Conservation (phyloP, 2,113 vertebrate species). For the Caranx ignobilis region DNA sequence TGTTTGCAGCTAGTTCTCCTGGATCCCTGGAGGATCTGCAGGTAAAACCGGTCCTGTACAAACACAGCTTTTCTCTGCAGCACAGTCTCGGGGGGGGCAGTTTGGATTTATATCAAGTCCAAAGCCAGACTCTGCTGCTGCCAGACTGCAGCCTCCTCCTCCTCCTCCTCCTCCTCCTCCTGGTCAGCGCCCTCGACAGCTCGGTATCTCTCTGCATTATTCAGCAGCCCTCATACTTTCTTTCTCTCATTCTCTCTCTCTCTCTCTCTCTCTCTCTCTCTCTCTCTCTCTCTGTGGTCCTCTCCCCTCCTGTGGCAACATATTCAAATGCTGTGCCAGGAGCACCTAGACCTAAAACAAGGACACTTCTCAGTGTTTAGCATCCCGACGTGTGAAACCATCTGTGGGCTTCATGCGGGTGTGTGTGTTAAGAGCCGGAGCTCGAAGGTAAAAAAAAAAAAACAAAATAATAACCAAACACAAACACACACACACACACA, state of each 20-base stretch:
- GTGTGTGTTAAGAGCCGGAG: neutral
- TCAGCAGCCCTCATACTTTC: conserved; percentile 43
- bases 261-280: neutral
- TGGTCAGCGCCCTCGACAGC: conserved; percentile 45
- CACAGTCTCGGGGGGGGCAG: neutral
- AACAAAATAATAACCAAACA: too few species aligned
- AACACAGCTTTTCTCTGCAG: conserved; percentile 28
- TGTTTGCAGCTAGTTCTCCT: neutral
- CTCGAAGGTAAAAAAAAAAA: neutral
- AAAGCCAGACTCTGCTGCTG: conserved; percentile 8
- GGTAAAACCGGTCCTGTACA: neutral
- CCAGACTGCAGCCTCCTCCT: conserved; percentile 63
- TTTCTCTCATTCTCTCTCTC: conserved; percentile 4
- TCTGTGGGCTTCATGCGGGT: conserved; percentile 5
- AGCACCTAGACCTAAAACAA: conserved; percentile 16
- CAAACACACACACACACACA: too few species aligned
- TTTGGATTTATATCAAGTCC: conserved; percentile 33
- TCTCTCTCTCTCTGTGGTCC: neutral
- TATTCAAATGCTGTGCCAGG: conserved; percentile 32
- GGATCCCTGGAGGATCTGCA: neutral
- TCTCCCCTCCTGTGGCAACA: conserved; percentile 9
- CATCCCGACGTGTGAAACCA: neutral
- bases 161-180: conserved; percentile 28
- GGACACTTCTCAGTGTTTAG: conserved; percentile 16
- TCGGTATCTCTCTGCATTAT: conserved; percentile 65